Evolutionary conservation across 2,797 vertebrate genomes (phyloP), one percentile per base, ranked within the genome.

Genomic region (Acipenser oxyrinchus): DNA sequence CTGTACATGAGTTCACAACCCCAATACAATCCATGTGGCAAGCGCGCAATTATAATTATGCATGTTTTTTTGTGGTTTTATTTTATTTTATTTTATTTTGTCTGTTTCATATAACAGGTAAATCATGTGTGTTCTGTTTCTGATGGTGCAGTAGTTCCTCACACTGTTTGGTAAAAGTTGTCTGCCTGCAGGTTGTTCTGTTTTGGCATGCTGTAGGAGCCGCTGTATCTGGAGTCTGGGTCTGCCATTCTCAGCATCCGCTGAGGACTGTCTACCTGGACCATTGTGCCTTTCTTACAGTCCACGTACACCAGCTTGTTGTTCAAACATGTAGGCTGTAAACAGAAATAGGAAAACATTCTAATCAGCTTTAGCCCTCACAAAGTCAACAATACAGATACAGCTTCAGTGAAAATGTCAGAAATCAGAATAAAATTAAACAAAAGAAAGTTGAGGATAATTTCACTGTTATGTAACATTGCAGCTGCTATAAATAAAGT

Each of bases 121-220:
- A 72, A 51, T 68, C 60, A 60, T 57, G 63, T 67, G 3, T 63
- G 63, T 52, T 55, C 7, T 48, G 63, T 68, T 68, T 50, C 83
- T 80, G 73, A 64, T 48, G 74, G 62, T 71, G 79, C 72, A 75
- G 62, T 66, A 78, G 73, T 79, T 78, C 73, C 83, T 94, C 91
- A 94, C 84, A 91, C 93, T 13, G 92, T 94, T 79, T 93, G 92
- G 88, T 94, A 94, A 87, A 94, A 94, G 76, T 92, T 92, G 84
- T 94, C 93, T 77, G 90, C 91, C 77, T 93, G 92, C 77, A 94
- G 87, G 75, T 88, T 91, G 83, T 86, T 93, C 81, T 93, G 92
- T 86, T 93, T 94, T 77, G 90, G 91, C 93, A 94, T 95, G 88
- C 93, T 95, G 87, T 95, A 95, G 86, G 93, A 93, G 77, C 93